Evolutionary conservation across 2,113 vertebrate species (phyloP).

Genomic region (Rhea pennata): DNA sequence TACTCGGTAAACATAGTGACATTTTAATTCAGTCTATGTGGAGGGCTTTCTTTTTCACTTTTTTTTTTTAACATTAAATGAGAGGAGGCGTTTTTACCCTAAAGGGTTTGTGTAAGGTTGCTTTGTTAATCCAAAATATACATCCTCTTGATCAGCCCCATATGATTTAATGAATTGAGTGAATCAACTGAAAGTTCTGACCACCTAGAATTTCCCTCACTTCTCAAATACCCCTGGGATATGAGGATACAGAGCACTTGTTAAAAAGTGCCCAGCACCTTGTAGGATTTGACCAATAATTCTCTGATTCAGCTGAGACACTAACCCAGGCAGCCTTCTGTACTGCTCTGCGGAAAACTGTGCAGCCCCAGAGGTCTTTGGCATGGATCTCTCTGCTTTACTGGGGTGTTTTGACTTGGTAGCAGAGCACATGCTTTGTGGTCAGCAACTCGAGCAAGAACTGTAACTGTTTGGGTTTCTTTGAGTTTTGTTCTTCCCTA

Average conservation of each 20-base stretch:
- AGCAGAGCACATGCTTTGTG: not conserved
- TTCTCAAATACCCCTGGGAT: not conserved
- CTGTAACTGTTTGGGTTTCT: not conserved
- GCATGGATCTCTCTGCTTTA: not conserved
- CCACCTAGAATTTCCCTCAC: not conserved
- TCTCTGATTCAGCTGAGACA: fast-evolving
- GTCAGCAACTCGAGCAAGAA: fast-evolving
- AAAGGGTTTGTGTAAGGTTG: not conserved
- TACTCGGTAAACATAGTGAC: not conserved
- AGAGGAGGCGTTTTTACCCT: not conserved
- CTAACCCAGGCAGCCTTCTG: not conserved
- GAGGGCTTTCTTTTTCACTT: not conserved
- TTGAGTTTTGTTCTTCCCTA: not conserved
- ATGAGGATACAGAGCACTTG: not conserved
- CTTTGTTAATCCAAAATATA: not conserved
- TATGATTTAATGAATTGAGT: not conserved
- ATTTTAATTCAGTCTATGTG: not conserved
- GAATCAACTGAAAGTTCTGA: not conserved
- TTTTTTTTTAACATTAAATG: not conserved
- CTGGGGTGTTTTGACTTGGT: not conserved
- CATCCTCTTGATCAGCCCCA: not conserved
- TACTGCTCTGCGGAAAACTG: not conserved
- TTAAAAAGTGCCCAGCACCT: no score
- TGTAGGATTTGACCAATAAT: not conserved
- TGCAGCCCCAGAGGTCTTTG: not conserved